Percentiles rank a stretch among this genome's conserved stretches.
Evolutionary conservation across 2,113 vertebrate species (phyloP).

Genomic region (Picathartes gymnocephalus): DNA sequence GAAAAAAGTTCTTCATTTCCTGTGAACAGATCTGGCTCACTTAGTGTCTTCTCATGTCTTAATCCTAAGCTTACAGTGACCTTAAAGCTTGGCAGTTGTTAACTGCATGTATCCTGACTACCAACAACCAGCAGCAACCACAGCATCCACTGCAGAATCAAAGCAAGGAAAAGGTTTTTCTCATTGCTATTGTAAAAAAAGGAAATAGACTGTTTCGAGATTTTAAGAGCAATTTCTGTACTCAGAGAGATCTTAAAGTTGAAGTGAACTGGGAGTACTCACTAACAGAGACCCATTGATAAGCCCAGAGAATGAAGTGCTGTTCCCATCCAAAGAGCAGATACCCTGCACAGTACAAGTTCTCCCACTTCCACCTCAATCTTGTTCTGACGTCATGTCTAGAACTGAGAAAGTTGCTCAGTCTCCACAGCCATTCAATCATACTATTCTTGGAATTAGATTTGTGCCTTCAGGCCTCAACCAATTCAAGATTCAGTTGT

Average conservation of each 20-base stretch:
- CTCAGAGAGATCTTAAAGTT: not conserved
- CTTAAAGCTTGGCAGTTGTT: not conserved
- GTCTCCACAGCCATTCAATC: conserved; percentile 21
- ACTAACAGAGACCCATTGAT: conserved; percentile 41
- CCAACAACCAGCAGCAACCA: not conserved
- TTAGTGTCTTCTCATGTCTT: not conserved
- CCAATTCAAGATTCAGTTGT: conserved; percentile 22
- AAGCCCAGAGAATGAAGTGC: conserved; percentile 44
- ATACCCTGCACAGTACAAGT: not conserved
- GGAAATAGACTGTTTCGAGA: not conserved
- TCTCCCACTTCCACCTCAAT: conserved; percentile 31
- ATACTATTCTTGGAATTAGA: conserved; percentile 45
- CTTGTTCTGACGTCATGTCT: conserved; percentile 46
- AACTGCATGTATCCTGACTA: not conserved
- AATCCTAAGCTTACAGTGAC: not conserved
- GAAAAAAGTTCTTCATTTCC: not conserved
- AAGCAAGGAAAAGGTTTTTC: not conserved
- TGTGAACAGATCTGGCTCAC: not conserved
- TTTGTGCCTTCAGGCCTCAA: conserved; percentile 36
- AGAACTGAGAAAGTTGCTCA: conserved; percentile 28
- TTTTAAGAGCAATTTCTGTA: conserved; percentile 27
- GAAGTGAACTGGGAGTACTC: not conserved
- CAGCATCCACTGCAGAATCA: not conserved
- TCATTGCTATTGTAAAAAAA: not conserved
- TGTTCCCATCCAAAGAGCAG: conserved; percentile 20